Base-by-base conservation (phyloP, 2,797 vertebrate species). In the Monodelphis domestica region DNA sequence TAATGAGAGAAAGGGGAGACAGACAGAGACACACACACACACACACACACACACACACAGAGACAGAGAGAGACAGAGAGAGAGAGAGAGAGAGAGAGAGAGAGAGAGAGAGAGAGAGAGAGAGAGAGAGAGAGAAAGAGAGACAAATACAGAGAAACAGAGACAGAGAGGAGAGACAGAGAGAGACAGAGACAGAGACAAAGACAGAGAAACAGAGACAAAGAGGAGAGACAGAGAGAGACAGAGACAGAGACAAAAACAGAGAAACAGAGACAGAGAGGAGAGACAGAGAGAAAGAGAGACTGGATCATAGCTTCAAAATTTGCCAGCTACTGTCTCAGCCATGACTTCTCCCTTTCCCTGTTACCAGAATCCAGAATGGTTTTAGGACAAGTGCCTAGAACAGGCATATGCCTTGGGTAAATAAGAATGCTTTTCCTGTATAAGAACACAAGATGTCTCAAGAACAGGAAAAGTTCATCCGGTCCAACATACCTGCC, bases 401-500 rank as follows among this genome's bases (percentile, higher is more conserved):
- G 91, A 90, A 91, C 91, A 95, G 92, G 94, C 88, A 90, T 93
- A 54, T 91, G 94, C 95, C 87, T 91, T 0, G 53, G 88, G 54
- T 96, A 97, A 96, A 91, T 95, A 96, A 96, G 97, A 96, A 96
- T 93, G 92, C 51, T 30, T 94, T 97, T 97, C 97, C 97, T 97
- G 97, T 97, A 94, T 93, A 95, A 96, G 95, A 97, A 94, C 93
- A 97, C 93, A 91, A 90, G 96, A 96, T 96, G 96, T 96, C 97
- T 97, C 94, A 96, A 95, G 95, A 95, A 97, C 97, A 97, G 97
- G 97, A 97, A 97, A 96, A 91, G 95, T 95, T 57, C 90, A 95
- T 97, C 97, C 95, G 96, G 95, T 97, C 95, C 96, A 97, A 96
- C 91, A 96, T 96, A 96, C 97, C 96, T 97, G 96, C 95, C 96